Conservation (phyloP, 2,888 invertebrate species). For the Platynereis dumerilii region DNA sequence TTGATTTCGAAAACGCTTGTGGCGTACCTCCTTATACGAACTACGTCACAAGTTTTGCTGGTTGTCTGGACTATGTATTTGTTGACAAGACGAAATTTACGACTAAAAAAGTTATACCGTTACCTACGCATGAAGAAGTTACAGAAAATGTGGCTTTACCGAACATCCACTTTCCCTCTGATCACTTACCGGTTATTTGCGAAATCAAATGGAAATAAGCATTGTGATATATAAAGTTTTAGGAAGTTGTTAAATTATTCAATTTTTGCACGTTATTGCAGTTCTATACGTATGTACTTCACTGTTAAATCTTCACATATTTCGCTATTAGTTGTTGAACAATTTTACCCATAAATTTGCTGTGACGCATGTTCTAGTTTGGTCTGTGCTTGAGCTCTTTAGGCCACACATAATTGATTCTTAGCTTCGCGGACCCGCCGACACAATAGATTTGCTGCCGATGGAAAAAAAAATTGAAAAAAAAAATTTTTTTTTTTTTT, state of each 20-base stretch:
- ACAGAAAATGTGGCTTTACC: slow-evolving; percentile 80
- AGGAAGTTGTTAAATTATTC: not conserved
- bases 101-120: slow-evolving; percentile 74
- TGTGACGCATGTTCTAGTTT: too few species aligned
- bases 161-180: slow-evolving; percentile 88
- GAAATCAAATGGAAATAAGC: slow-evolving; percentile 51
- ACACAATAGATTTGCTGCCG: too few species aligned
- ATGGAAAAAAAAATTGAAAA: too few species aligned
- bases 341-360: too few species aligned
- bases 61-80: slow-evolving; percentile 91
- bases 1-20: slow-evolving; percentile 77
- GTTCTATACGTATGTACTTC: not conserved
- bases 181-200: slow-evolving; percentile 84
- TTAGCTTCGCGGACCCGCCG: too few species aligned
- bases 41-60: slow-evolving; percentile 81
- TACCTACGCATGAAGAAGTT: slow-evolving; percentile 81
- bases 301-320: not conserved
- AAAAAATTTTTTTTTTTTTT: too few species aligned
- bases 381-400: too few species aligned
- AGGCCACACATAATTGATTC: too few species aligned
- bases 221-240: not conserved
- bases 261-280: not conserved
- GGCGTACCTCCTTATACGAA: slow-evolving; percentile 86
- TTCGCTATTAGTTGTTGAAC: too few species aligned
- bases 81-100: slow-evolving; percentile 69